Evolutionary conservation across 2,888 invertebrate genomes (phyloP).

Genomic region (Torymus tubicola): DNA sequence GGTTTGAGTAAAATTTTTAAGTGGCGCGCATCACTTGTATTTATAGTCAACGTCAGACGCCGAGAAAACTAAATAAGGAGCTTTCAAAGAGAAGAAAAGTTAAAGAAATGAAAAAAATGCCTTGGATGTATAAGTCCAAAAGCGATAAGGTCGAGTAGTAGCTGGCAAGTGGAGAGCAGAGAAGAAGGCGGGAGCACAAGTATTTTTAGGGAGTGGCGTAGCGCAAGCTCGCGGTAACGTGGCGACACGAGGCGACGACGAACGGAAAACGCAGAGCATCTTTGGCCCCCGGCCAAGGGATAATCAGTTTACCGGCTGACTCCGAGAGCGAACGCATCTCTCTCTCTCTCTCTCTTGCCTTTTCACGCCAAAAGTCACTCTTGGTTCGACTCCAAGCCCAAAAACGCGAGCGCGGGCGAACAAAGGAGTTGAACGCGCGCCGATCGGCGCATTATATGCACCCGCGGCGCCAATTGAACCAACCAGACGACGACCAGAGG

Average conservation of each 20-base stretch:
- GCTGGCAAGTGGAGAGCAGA: neutral
- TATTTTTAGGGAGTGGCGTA: slow-evolving; percentile 46
- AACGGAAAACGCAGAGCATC: slow-evolving; percentile 52
- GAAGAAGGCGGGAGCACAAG: neutral
- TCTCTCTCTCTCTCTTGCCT: neutral
- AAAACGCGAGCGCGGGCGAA: too few species aligned
- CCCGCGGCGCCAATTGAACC: too few species aligned
- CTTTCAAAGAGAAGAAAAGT: too few species aligned
- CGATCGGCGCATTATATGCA: too few species aligned
- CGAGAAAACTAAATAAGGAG: too few species aligned
- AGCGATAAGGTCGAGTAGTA: neutral
- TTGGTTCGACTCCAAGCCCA: neutral
- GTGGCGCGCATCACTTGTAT: too few species aligned
- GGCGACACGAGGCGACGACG: slow-evolving; percentile 48
- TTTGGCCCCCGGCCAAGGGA: slow-evolving; percentile 55
- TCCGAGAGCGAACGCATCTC: slow-evolving; percentile 22
- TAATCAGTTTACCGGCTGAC: slow-evolving; percentile 52
- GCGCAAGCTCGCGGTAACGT: slow-evolving; percentile 26
- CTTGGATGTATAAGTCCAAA: neutral
- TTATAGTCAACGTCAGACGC: too few species aligned
- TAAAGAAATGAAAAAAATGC: too few species aligned
- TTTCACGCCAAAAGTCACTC: neutral
- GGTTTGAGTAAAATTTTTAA: too few species aligned
- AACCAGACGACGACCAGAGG: too few species aligned
- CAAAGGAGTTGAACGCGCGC: too few species aligned